phyloP scores from a whole-genome alignment of 2,888 invertebrate species.

The Eupelmus urozonus region DNA sequence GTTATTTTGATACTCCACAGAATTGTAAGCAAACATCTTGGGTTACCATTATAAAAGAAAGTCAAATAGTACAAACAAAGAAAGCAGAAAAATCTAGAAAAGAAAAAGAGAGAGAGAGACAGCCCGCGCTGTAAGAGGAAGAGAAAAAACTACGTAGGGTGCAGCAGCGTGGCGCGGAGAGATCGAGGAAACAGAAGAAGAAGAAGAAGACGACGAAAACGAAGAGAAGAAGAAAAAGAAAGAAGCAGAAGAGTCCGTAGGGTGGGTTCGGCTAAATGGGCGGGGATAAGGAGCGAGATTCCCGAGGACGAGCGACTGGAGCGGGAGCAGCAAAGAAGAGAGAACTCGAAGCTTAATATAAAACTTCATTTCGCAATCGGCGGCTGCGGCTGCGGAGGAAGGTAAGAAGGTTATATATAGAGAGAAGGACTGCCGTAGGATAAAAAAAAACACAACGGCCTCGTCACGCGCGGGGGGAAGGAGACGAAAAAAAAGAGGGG shows the following conservation, averaged over 20 bases:
- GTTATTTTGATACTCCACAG: no score
- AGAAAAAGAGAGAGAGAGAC: not conserved
- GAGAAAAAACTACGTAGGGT: not conserved
- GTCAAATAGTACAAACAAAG: no score
- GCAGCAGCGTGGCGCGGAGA: constrained; percentile 6
- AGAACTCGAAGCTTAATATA: constrained; percentile 75
- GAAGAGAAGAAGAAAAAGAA: constrained; percentile 49
- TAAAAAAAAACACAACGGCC: constrained; percentile 55
- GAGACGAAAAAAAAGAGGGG: not conserved
- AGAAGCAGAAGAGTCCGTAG: constrained; percentile 38
- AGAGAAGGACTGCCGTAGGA: constrained; percentile 28
- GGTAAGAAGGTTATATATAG: constrained; percentile 17
- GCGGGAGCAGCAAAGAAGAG: constrained; percentile 48
- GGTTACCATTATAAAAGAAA: no score
- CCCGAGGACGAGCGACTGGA: constrained; percentile 32
- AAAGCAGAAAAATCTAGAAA: not conserved
- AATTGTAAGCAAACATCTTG: no score
- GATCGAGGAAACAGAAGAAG: constrained; percentile 5
- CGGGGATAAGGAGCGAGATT: constrained; percentile 63
- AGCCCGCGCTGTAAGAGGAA: not conserved
- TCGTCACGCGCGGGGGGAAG: constrained; percentile 20
- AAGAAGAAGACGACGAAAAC: constrained; percentile 17
- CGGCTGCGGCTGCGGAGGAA: constrained; percentile 54
- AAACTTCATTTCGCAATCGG: constrained; percentile 77
- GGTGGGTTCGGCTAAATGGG: constrained; percentile 62